phyloP scores from a whole-genome alignment of 2,888 invertebrate genomes.

The Cryptus viduatorius region DNA sequence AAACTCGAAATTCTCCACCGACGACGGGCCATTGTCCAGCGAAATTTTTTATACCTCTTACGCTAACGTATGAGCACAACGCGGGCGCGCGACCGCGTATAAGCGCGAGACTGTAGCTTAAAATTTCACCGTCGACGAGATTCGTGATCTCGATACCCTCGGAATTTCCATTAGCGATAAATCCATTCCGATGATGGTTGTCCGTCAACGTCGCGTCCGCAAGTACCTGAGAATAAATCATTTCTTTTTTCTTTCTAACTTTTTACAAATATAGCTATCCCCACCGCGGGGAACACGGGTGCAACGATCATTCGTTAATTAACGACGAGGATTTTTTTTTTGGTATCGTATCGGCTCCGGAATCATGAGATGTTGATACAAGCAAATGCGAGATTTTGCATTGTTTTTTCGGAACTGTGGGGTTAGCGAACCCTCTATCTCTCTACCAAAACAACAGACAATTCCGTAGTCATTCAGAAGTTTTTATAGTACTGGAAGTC shows the following conservation, averaged over 20 bases:
- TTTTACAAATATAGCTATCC: background rate
- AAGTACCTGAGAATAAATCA: constrained; percentile 76
- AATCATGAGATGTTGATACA: constrained; percentile 29
- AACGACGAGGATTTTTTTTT: background rate
- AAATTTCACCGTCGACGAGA: constrained; percentile 87
- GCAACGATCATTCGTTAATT: background rate
- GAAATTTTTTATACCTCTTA: constrained; percentile 83
- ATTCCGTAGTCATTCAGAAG: background rate
- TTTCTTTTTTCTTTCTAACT: background rate
- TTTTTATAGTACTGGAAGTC: background rate
- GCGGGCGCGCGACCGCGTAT: constrained; percentile 87
- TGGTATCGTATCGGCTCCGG: constrained; percentile 30
- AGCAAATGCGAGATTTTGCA: background rate
- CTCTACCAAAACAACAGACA: background rate
- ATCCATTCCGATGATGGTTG: constrained; percentile 72
- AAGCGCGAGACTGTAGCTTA: constrained; percentile 88
- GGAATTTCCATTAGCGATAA: constrained; percentile 76
- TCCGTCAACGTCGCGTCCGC: constrained; percentile 77
- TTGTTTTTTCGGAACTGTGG: background rate
- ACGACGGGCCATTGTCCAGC: constrained; percentile 88
- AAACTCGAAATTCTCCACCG: constrained; percentile 90
- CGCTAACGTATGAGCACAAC: constrained; percentile 82
- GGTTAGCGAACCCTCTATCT: background rate
- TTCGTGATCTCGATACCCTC: constrained; percentile 86
- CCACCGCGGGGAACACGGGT: background rate